Base-by-base conservation (phyloP, 2,113 vertebrate genomes). In the Blennius ocellaris region DNA sequence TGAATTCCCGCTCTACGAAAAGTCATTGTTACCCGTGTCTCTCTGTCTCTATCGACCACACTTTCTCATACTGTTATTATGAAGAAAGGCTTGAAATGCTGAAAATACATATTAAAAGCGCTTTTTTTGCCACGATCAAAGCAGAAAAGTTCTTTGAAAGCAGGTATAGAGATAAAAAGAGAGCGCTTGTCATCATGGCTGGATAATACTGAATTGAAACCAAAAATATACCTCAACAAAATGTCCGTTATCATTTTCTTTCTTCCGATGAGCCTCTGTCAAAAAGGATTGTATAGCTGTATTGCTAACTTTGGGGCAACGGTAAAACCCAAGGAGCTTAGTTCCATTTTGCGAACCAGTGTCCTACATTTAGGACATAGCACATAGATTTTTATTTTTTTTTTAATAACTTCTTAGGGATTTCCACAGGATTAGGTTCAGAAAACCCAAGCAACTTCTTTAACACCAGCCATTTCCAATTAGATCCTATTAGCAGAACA, bases 401-500 rank as follows among this genome's bases (percentile, higher is more conserved):
- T 30, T 30, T 30, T 80, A 82, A 83, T 86, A 85, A 78, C 58
- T 76, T 86, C 82, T 76, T 51, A 68, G 57, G 87, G 84, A 89
- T 85, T 90, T 89, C 66, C 56, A 47, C 71, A 60, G 86, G 86
- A 87, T 91, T 89, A 91, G 60, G 41, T 84, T 84, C 75, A 82
- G 53, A 78, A 83, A 84, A 87, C 80, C 70, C 72, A 60, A 74
- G 85, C 78, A 87, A 85, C 87, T 89, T 87, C 60, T 59, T 80
- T 70, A 85, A 88, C 62, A 77, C 68, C 72, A 78, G 52, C 76
- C 82, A 87, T 78, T 90, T 78, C 82, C 82, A 87, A 88, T 90
- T 88, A 91, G 73, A 90, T 88, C 74, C 82, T 81, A 84, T 90
- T 86, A 86, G 81, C 86, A 80, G 73, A 83, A 87, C 73, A 86